These are phyloP conservation scores for Oncorhynchus masou DNA, from an alignment of 2,113 vertebrate genomes.

Conservation along the genomic window DNA sequence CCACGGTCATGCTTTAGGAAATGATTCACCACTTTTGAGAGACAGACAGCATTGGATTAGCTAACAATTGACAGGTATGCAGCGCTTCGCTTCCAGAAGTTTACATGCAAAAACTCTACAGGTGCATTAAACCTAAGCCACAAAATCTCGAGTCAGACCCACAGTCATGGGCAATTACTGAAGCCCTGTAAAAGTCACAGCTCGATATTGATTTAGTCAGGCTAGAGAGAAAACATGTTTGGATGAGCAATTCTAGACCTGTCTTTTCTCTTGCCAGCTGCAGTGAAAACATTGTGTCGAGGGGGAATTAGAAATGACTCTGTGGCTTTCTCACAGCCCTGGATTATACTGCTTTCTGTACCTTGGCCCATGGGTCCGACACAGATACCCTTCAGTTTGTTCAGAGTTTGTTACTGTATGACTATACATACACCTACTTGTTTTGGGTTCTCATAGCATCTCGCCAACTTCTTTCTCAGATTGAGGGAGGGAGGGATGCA, in stretches of 20 bases:
- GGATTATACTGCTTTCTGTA: background rate
- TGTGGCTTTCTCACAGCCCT: background rate
- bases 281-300: background rate
- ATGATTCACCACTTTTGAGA: conserved; percentile 17
- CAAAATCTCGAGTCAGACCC: background rate
- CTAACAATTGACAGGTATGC: conserved; percentile 17
- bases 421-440: background rate
- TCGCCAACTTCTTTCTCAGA: background rate
- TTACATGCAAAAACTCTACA: conserved; percentile 26
- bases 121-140: conserved; percentile 25
- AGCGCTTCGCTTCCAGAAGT: background rate
- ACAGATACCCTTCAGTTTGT: background rate
- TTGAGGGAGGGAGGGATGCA: background rate
- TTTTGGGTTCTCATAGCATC: background rate
- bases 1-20: background rate
- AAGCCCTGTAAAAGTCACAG: conserved; percentile 2
- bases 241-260: conserved; percentile 6
- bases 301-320: background rate
- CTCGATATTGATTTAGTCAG: conserved; percentile 7
- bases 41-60: conserved; percentile 26
- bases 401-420: too few species aligned
- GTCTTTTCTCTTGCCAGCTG: background rate
- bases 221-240: conserved; percentile 1
- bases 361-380: background rate
- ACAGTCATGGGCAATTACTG: conserved; percentile 1